Evolutionary conservation across 2,888 invertebrate species (phyloP), one percentile per base, ranked within the genome.

Genomic region (Hipparchia semele): DNA sequence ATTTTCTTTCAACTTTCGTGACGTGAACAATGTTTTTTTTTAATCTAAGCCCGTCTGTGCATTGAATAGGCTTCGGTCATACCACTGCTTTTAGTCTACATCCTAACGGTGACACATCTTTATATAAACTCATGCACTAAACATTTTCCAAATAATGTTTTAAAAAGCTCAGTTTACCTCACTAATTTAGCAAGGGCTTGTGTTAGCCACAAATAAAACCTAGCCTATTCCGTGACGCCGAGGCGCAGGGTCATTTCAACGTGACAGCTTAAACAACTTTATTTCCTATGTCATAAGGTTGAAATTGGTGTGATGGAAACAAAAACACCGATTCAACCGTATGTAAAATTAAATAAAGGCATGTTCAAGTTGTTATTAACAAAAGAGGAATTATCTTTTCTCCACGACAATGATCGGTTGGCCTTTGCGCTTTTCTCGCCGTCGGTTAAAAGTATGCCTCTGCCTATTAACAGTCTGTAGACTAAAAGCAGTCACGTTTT

Each of bases 401-500:
- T 39, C 2, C 39, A 2, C 39, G 39, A 39, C 2, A 1, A 7
- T 6, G 56, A 13, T 56, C 6, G n/a, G 6, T 13, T 56, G 13
- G 12, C 23, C 23, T 23, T 23, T 13, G 54, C n/a, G 54, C 39
- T 39, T 39, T 39, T 39, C n/a, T 56, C n/a, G 7, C 10, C 51
- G 10, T 1, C 9, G 1, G 1, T 56, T 56, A 13, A 7, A 54
- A 13, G 6, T 54, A 13, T 56, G n/a, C n/a, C 6, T 13, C 12
- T 45, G 39, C 5, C 45, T 39, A 39, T 46, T n/a, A 5, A 61
- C 3, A 61, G 8, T 13, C 73, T 69, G 68, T 71, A 76, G 70
- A 68, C 78, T 77, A 82, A 84, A 82, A 82, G 83, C 87, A 83
- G 83, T 79, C 82, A 77, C 79, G 79, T 79, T 77, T 76, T 73